Base-by-base conservation (phyloP, 2,113 vertebrate genomes). In the Paratilapia polleni region DNA sequence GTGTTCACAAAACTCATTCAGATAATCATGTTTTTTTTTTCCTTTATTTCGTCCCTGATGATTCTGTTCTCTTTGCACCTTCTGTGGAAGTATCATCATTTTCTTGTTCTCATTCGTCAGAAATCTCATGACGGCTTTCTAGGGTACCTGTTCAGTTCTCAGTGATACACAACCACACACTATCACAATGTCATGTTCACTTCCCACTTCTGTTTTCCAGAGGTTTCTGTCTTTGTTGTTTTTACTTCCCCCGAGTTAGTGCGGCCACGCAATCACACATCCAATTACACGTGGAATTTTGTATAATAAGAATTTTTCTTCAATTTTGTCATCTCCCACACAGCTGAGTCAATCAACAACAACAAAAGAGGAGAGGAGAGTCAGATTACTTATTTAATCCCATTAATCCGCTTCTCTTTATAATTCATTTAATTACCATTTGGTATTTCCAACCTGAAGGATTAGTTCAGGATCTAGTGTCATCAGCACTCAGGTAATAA, bases 161-260 rank as follows among this genome's bases (percentile, higher is more conserved):
- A 63, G 13, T 34, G 31, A 73, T 26, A 13, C 24, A 47, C n/a
- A n/a, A 20, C 2, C 26, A 22, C 6, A 10, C 15, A 20, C 3
- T 8, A 6, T 28, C 26, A 8, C 9, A 9, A 17, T 36, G 75
- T 81, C 59, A 82, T 81, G 41, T 4, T 31, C 60, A 24, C 52
- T 34, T 12, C 9, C 22, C n/a, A 85, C 49, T 93, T 92, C 91
- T 84, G 43, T 81, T 89, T 82, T 28, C 61, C 19, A 13, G 8
- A 36, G 11, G 85, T 91, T 87, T 81, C 81, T 81, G 34, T 86
- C 41, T 66, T n/a, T 52, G 28, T 41, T 57, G 9, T 56, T 11
- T 6, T 28, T 24, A 84, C 76, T 85, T 93, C 81, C 82, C 26
- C 78, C 20, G 38, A 19, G n/a, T 22, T 41, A 63, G 2, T 20